Conservation (phyloP, 2,797 vertebrate genomes). For the Microctenopoma steveboyesi region DNA sequence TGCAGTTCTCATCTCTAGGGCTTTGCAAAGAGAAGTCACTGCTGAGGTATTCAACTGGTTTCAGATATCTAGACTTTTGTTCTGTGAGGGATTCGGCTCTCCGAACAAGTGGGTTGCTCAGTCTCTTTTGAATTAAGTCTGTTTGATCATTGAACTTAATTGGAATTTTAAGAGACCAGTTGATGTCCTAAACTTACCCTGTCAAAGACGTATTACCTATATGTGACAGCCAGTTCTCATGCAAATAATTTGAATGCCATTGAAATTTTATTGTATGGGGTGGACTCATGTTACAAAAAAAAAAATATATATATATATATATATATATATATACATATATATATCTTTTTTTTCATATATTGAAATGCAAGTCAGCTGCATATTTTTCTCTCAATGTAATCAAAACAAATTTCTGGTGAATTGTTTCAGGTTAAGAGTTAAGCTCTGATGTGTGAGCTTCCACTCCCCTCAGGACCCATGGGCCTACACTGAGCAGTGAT, state of each 20-base stretch:
- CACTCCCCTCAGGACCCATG: neutral
- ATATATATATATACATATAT: too few species aligned
- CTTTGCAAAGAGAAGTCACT: conserved; percentile 57
- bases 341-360: too few species aligned
- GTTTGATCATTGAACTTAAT: conserved; percentile 13
- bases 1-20: conserved; percentile 56
- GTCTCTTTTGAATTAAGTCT: conserved; percentile 20
- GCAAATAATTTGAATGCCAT: too few species aligned
- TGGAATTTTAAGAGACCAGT: conserved; percentile 18
- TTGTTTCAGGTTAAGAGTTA: neutral
- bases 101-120: conserved; percentile 50
- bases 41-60: conserved; percentile 52
- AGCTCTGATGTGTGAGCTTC: neutral
- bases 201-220: conserved; percentile 24
- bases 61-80: conserved; percentile 55
- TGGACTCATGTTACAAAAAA: too few species aligned
- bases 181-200: conserved; percentile 25
- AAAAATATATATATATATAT: too few species aligned
- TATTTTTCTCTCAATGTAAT: neutral
- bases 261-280: too few species aligned
- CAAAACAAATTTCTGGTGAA: neutral
- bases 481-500: conserved; percentile 8
- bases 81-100: conserved; percentile 44
- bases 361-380: neutral
- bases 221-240: conserved; percentile 2